Evolutionary conservation across 2,113 vertebrate species (phyloP).

Genomic region (Tragelaphus scriptus): DNA sequence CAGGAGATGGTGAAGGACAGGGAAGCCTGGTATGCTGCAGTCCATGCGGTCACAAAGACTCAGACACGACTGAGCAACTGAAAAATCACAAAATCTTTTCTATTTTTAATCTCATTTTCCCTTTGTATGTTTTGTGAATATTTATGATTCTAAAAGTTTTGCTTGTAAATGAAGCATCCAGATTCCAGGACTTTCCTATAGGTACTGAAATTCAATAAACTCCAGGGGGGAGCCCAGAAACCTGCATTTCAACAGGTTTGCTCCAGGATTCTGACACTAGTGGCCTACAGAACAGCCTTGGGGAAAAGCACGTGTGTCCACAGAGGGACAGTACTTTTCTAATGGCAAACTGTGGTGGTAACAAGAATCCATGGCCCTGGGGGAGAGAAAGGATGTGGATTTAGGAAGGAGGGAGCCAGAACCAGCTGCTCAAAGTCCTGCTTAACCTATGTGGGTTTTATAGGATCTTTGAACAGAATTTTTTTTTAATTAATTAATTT

Average conservation of each 20-base stretch:
- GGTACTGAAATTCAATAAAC: neutral
- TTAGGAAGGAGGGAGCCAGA: too few species aligned
- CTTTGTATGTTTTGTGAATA: neutral
- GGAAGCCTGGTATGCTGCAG: neutral
- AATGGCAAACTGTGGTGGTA: fast-evolving
- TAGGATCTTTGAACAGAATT: neutral
- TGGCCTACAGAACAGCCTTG: neutral
- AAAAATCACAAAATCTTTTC: neutral
- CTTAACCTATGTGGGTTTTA: neutral
- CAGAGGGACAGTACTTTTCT: neutral
- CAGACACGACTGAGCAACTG: fast-evolving
- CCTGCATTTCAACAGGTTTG: neutral
- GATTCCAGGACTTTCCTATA: neutral
- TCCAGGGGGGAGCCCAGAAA: neutral
- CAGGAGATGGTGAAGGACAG: neutral
- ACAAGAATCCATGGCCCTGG: neutral
- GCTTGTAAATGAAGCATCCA: neutral
- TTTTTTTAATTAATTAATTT: neutral
- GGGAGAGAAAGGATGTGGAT: neutral
- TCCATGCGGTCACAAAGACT: neutral
- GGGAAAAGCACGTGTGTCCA: neutral
- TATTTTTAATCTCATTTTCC: neutral
- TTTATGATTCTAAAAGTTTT: neutral
- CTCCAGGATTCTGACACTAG: neutral
- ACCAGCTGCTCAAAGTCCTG: too few species aligned